These are phyloP conservation scores for Prorops nasuta DNA, from an alignment of 1,140 invertebrate genomes.

Conservation along the genomic window DNA sequence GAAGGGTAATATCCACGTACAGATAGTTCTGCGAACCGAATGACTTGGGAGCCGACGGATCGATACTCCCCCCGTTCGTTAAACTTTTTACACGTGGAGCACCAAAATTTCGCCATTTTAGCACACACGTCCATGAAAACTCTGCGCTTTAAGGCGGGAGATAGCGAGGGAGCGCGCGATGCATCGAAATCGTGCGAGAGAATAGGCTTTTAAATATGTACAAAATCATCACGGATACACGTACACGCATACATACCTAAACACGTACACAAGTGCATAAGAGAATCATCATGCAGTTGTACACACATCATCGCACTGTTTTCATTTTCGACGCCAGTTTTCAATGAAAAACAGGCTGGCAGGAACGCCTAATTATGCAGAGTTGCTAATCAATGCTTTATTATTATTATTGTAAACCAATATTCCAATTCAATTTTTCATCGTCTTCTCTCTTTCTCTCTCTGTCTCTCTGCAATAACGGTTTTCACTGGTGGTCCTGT, in stretches of 20 bases:
- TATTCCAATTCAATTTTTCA: neutral
- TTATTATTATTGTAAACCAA: neutral
- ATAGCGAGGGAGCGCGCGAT: neutral
- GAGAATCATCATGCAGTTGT: too few species aligned
- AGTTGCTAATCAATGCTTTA: slow-evolving; percentile 2
- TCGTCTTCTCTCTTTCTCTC: too few species aligned
- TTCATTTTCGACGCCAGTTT: neutral
- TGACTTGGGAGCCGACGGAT: too few species aligned
- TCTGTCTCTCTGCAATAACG: too few species aligned
- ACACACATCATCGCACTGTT: neutral
- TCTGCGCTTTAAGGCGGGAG: slow-evolving; percentile 18
- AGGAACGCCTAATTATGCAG: slow-evolving; percentile 8
- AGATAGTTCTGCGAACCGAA: too few species aligned
- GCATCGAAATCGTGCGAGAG: slow-evolving; percentile 3
- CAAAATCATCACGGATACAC: slow-evolving; percentile 25
- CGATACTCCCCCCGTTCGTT: too few species aligned
- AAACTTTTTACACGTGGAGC: too few species aligned
- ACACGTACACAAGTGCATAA: neutral
- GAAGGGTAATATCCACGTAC: too few species aligned
- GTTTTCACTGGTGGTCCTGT: too few species aligned
- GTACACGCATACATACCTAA: neutral
- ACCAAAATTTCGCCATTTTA: slow-evolving; percentile 25
- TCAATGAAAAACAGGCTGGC: neutral
- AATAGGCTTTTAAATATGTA: slow-evolving; percentile 28
- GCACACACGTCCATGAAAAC: slow-evolving; percentile 23